A percentile compares a stretch with the other conserved stretches of the same genome.
Conservation (phyloP, 2,113 vertebrate species). For the Catagonus wagneri region DNA sequence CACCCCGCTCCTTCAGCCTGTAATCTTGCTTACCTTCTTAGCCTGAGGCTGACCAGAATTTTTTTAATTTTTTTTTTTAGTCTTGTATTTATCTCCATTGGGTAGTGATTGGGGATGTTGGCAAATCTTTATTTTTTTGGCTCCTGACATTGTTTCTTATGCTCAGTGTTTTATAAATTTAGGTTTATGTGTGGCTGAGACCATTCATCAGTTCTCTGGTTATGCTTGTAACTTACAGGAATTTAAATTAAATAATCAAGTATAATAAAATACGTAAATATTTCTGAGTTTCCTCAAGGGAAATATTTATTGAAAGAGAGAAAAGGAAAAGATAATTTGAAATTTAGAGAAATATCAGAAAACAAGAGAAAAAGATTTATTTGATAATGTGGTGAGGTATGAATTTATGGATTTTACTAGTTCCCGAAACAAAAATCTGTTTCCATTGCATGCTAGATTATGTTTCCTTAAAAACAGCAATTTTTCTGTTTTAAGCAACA, state of each 20-base stretch:
- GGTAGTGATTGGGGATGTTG: background rate
- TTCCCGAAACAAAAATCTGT: constrained; percentile 41
- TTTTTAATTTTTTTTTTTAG: background rate
- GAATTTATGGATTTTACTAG: background rate
- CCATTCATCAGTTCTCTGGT: background rate
- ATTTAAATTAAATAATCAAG: background rate
- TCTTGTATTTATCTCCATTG: background rate
- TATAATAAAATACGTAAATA: too few species aligned
- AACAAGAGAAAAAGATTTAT: background rate
- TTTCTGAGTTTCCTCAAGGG: constrained; percentile 47
- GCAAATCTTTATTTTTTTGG: background rate
- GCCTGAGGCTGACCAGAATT: background rate
- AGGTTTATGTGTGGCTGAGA: background rate
- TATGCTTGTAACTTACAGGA: background rate
- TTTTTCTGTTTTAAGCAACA: constrained; percentile 52
- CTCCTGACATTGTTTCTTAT: background rate
- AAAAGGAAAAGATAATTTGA: background rate
- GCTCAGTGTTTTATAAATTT: background rate
- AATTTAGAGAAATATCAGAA: constrained; percentile 20
- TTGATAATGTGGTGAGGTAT: background rate
- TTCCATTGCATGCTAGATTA: background rate
- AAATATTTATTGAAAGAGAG: background rate
- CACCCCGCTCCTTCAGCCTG: too few species aligned
- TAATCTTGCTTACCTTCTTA: background rate
- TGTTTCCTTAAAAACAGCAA: constrained; percentile 21